Conservation (phyloP, 2,888 invertebrate genomes). For the Balanococcus diminutus region DNA sequence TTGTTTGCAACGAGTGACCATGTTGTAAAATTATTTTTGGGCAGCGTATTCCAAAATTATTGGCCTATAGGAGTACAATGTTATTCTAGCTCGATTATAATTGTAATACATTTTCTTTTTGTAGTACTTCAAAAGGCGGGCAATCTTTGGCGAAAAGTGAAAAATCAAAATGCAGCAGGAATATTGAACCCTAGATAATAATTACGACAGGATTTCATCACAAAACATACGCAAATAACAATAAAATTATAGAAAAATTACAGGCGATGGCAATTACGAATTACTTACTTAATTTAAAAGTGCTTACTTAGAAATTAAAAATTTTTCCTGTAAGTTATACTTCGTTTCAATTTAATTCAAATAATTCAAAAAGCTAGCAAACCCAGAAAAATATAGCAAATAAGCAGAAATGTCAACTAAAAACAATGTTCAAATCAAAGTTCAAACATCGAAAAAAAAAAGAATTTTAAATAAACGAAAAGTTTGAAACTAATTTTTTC, state of each 20-base stretch:
- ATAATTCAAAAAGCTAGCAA: conserved; percentile 2
- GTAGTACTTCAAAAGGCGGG: background rate
- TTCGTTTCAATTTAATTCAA: background rate
- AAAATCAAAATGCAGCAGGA: background rate
- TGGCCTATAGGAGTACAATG: background rate
- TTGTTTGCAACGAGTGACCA: conserved; percentile 23
- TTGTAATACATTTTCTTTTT: background rate
- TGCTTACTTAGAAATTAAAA: background rate
- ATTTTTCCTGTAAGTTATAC: background rate
- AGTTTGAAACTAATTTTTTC: no score
- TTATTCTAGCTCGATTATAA: background rate
- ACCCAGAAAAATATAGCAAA: conserved; percentile 2
- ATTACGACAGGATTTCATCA: background rate
- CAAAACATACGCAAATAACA: background rate
- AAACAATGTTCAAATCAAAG: no score
- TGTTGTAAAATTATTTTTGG: background rate
- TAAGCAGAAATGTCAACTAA: background rate
- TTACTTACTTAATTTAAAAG: background rate
- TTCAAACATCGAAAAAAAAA: no score
- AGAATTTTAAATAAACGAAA: no score
- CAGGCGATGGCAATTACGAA: background rate
- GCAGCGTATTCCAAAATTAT: background rate
- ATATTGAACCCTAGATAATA: background rate
- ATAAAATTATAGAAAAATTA: background rate
- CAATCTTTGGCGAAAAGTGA: background rate